These are phyloP conservation scores for Elephantulus edwardii DNA, from an alignment of 2,113 vertebrate genomes.

Conservation along the genomic window DNA sequence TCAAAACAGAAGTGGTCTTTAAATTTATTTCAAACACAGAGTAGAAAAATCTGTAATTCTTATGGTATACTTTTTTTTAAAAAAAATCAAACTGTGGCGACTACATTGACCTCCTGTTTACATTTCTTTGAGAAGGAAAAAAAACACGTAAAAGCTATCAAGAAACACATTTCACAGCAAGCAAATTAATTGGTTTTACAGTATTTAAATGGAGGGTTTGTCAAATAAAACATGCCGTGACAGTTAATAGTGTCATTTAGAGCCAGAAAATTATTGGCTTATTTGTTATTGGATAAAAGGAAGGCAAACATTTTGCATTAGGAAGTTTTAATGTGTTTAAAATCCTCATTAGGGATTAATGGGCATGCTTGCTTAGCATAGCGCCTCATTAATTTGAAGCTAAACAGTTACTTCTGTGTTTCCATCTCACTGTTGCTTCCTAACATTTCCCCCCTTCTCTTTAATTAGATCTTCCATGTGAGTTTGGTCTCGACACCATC, in stretches of 20 bases:
- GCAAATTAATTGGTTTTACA: constrained; percentile 89
- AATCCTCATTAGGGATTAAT: constrained; percentile 90
- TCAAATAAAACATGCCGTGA: constrained; percentile 88
- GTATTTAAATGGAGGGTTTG: constrained; percentile 87
- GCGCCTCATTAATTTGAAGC: constrained; percentile 88
- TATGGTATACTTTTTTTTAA: constrained; percentile 77
- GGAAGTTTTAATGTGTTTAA: constrained; percentile 90
- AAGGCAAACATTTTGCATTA: constrained; percentile 89
- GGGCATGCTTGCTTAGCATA: constrained; percentile 86
- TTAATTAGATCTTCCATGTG: constrained; percentile 87
- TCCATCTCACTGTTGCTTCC: constrained; percentile 81
- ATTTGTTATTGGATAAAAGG: constrained; percentile 89
- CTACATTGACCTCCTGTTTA: constrained; percentile 84
- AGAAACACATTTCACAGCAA: constrained; percentile 86
- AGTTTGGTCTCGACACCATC: constrained; percentile 82
- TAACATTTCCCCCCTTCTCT: constrained; percentile 76
- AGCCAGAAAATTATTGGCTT: constrained; percentile 88
- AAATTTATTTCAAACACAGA: constrained; percentile 83
- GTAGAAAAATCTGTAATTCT: constrained; percentile 82
- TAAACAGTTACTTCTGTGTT: constrained; percentile 87
- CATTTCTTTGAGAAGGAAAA: constrained; percentile 84
- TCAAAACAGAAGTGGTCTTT: constrained; percentile 82
- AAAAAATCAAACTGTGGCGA: constrained; percentile 82
- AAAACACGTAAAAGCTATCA: constrained; percentile 84
- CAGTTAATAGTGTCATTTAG: constrained; percentile 89